Conservation (phyloP, 2,113 vertebrate genomes). For the Dryoscopus gambensis region DNA sequence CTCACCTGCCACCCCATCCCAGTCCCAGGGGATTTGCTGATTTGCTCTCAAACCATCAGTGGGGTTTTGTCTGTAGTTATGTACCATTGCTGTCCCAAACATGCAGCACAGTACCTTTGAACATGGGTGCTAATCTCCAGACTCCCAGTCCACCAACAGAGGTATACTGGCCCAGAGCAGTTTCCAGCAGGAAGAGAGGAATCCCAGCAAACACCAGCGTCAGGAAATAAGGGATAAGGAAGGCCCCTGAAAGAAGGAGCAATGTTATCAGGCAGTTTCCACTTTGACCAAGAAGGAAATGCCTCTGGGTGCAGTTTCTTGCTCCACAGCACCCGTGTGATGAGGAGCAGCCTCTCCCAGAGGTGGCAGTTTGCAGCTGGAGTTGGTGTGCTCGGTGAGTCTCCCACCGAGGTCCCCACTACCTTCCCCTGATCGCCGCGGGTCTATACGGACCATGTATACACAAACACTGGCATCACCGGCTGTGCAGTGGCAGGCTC, state of each 20-base stretch:
- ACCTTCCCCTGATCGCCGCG: not conserved
- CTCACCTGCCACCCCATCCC: not conserved
- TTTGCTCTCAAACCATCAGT: not conserved
- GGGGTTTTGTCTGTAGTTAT: fast-evolving
- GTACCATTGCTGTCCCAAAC: not conserved
- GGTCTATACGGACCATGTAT: not conserved
- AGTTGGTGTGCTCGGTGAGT: not conserved
- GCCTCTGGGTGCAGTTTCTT: not conserved
- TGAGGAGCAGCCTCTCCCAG: not conserved
- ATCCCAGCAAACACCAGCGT: slow-evolving; percentile 90
- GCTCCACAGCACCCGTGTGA: not conserved
- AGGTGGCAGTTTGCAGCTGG: not conserved
- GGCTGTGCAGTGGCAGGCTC: not conserved
- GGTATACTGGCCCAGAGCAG: slow-evolving; percentile 85
- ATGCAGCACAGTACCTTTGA: slow-evolving; percentile 80
- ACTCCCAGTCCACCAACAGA: slow-evolving; percentile 86
- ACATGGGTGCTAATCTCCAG: slow-evolving; percentile 90
- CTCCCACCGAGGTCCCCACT: not conserved
- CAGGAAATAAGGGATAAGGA: slow-evolving; percentile 88
- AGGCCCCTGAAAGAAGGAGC: slow-evolving; percentile 77
- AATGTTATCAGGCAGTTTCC: not conserved
- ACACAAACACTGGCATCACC: not conserved
- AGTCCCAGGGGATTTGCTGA: not conserved
- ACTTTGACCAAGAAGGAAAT: not conserved
- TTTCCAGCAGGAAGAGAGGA: slow-evolving; percentile 88